Base-by-base conservation (phyloP, 1,140 invertebrate species). In the Steinernema khuongi region DNA sequence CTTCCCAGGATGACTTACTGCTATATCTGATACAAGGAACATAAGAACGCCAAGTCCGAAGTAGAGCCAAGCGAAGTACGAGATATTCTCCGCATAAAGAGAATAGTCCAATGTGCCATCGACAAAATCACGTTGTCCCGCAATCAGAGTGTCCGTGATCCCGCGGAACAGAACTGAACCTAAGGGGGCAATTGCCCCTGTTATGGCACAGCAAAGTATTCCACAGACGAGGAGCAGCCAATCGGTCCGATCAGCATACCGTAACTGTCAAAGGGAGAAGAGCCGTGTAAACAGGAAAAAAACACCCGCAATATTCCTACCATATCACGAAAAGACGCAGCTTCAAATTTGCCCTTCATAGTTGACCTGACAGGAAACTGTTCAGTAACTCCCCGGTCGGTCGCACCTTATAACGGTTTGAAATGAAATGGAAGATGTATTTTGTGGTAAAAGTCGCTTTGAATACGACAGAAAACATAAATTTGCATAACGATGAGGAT, bases 71-170 rank as follows among this genome's bases (percentile, higher is more conserved):
- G 50, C 50, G 22, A n/a, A 60, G 50, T 17, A 60, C 14, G 50
- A 60, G 50, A 60, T 60, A 22, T 60, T 60, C 50, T 60, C 50
- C 50, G 50, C 50, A 60, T 17, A 60, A 22, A 60, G 50, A 60
- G 50, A 60, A 60, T 60, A 60, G 26, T 60, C 50, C 50, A 60
- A 17, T 7, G 50, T 60, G 7, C 50, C 50, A 60, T 7, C 22
- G 19, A 60, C 50, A 22, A n/a, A 60, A 22, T 60, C 50, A 4
- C 50, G 11, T 26, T 60, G 50, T 26, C 50, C 50, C 50, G 50
- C 7, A 22, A 60, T 60, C 50, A 60, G 50, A 14, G 50, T 60
- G 19, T 60, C 50, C 14, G 36, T 41, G 36, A 41, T 41, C 7
- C 36, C 36, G 7, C 36, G 36, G 50, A 60, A 26, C 7, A 60